Evolutionary conservation across 2,797 vertebrate species (phyloP), one percentile per base, ranked within the genome.

Genomic region (Anguilla megastoma): DNA sequence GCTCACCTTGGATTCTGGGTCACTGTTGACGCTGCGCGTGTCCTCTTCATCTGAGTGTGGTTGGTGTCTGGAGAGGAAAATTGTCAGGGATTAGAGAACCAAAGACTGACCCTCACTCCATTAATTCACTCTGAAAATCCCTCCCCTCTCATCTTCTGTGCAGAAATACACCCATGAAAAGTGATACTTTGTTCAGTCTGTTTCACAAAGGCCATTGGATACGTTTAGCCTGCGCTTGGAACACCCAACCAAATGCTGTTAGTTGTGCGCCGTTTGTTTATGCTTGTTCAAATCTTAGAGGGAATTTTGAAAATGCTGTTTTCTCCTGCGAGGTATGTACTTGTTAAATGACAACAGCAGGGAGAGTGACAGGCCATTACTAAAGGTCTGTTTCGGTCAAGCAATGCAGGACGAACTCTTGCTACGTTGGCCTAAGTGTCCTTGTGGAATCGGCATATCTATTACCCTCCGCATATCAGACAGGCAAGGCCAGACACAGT

Each of bases 1-100:
- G 66, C 95, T 95, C 88, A 99, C 98, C 97, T 99, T 97, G 69
- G 96, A 94, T 92, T 99, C 98, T 33, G 97, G 96, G 92, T 98
- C 97, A 85, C 97, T 97, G 93, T 97, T 98, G 92, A 96, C 95
- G 85, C 95, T 97, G 91, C 96, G 96, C 12, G 98, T 97, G 93
- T 98, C 98, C 60, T 98, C 96, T 45, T 97, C 98, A 88, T 99
- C 97, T 21, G 97, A 95, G 2, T 97, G 97, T 0, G 97, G 96
- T 21, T 94, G 95, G 88, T 96, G 96, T 95, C 98, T 98, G 93
- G 90, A 88, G 87, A 66, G 86, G 87, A 87, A 89, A 82, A 92
- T 83, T 76, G 48, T 80, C 66, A 27, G 27, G 45, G 8, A 80
- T 69, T 45, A 69, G 56, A 85, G 79, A 88, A 54, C 84, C 24